Conservation (phyloP, 2,113 vertebrate genomes). For the Oryzias melastigma region DNA sequence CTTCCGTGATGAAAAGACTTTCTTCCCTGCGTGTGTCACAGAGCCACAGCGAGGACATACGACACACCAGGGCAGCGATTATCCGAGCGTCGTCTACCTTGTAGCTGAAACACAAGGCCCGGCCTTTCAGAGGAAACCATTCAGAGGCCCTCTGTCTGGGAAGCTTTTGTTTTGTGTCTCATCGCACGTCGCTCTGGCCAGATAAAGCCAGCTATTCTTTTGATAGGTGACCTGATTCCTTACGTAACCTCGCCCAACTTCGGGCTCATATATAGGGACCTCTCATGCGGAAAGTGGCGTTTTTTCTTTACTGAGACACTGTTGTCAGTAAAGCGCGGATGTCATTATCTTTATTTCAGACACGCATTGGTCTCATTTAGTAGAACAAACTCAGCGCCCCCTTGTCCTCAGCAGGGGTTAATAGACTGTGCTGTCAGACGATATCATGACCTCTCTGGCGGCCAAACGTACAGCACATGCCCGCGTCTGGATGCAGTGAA, state of each 20-base stretch:
- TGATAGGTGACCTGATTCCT: constrained; percentile 76
- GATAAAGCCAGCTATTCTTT: constrained; percentile 76
- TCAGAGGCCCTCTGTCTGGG: constrained; percentile 71
- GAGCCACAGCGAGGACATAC: constrained; percentile 57
- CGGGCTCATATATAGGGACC: constrained; percentile 47
- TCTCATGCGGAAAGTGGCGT: constrained; percentile 56
- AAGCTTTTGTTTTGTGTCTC: constrained; percentile 71
- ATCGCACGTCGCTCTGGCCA: constrained; percentile 60
- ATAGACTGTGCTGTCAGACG: constrained; percentile 62
- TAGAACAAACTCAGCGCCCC: constrained; percentile 39
- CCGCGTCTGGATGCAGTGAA: constrained; percentile 69
- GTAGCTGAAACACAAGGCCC: constrained; percentile 72
- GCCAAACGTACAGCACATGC: constrained; percentile 73
- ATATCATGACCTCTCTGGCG: constrained; percentile 71
- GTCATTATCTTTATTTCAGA: no score
- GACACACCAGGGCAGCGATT: constrained; percentile 59
- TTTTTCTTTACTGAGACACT: constrained; percentile 26
- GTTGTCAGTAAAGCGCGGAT: constrained; percentile 6
- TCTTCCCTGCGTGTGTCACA: constrained; percentile 32
- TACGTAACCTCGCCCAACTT: constrained; percentile 66
- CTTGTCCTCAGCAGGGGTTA: constrained; percentile 72
- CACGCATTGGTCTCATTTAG: constrained; percentile 23
- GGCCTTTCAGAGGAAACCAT: constrained; percentile 67
- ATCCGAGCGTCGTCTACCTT: constrained; percentile 62
- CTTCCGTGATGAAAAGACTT: constrained; percentile 55